phyloP scores from a whole-genome alignment of 2,797 vertebrate species.

The Microctenopoma stevenorrisi region DNA sequence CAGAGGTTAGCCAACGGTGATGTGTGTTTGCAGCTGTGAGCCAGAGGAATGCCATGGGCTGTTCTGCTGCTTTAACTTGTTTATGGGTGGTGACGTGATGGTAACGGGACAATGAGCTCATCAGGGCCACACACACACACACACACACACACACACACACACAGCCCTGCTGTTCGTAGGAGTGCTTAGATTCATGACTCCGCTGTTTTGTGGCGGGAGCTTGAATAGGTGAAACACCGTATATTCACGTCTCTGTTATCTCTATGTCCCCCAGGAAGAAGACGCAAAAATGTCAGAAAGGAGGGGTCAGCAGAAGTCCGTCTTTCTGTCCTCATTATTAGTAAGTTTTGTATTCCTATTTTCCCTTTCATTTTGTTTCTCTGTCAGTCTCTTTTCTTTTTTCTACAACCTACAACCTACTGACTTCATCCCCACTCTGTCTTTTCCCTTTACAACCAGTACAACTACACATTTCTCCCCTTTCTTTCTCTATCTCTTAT shows the following conservation, averaged over 20 bases:
- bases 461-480: not conserved
- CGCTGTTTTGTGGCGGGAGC: slow-evolving; percentile 27
- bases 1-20: slow-evolving; percentile 60
- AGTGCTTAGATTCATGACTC: slow-evolving; percentile 26
- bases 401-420: too few relatives aligned
- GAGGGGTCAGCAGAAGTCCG: slow-evolving; percentile 78
- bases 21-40: slow-evolving; percentile 57
- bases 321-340: slow-evolving; percentile 88
- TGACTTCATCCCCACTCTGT: not conserved
- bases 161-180: slow-evolving; percentile 43
- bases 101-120: slow-evolving; percentile 60
- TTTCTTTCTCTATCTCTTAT: not conserved
- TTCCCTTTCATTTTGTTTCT: not conserved
- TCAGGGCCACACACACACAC: slow-evolving; percentile 65
- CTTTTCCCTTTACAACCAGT: not conserved
- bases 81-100: slow-evolving; percentile 69
- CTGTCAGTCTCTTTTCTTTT: not conserved
- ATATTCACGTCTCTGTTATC: slow-evolving; percentile 10
- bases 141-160: slow-evolving; percentile 20
- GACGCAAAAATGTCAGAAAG: slow-evolving; percentile 84
- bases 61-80: slow-evolving; percentile 63
- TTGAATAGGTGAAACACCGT: slow-evolving; percentile 5
- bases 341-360: slow-evolving; percentile 78
- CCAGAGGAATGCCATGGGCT: slow-evolving; percentile 53
- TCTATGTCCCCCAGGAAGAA: slow-evolving; percentile 62